phyloP scores from a whole-genome alignment of 2,797 vertebrate genomes.

The Lophius americanus region DNA sequence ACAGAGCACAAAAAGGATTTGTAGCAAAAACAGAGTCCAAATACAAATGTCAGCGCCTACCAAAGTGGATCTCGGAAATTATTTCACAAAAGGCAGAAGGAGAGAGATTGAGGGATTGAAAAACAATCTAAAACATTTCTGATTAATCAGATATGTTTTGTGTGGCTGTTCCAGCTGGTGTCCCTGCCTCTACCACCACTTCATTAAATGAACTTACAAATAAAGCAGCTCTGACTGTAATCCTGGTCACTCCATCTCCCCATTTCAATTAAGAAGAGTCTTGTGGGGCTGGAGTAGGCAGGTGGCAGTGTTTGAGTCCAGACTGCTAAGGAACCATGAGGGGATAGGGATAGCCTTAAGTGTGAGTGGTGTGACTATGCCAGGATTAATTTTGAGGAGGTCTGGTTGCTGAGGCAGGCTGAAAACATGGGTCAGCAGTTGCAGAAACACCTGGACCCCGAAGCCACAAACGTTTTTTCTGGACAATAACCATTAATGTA shows the following conservation, averaged over 20 bases:
- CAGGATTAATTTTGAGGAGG: conserved; percentile 71
- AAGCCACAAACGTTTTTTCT: conserved; percentile 60
- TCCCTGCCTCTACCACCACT: conserved; percentile 43
- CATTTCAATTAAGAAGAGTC: conserved; percentile 63
- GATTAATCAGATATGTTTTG: conserved; percentile 75
- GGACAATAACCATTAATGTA: conserved; percentile 67
- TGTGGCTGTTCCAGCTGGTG: conserved; percentile 71
- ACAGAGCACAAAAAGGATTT: conserved; percentile 52
- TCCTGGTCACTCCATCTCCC: conserved; percentile 57
- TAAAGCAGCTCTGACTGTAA: conserved; percentile 66
- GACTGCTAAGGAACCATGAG: conserved; percentile 38
- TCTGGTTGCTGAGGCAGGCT: conserved; percentile 63
- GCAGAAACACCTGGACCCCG: conserved; percentile 73
- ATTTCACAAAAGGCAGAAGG: conserved; percentile 54
- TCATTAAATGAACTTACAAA: conserved; percentile 77
- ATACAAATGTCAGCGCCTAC: conserved; percentile 51
- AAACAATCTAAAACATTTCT: conserved; percentile 52
- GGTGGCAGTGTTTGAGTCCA: conserved; percentile 65
- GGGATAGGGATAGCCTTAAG: conserved; percentile 54
- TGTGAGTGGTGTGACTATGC: conserved; percentile 45
- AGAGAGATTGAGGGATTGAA: conserved; percentile 34
- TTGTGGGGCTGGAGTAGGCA: conserved; percentile 46
- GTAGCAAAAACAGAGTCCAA: conserved; percentile 35
- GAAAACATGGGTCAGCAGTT: conserved; percentile 74
- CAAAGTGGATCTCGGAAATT: conserved; percentile 46